These are phyloP conservation scores for Orthosia gracilis DNA, from an alignment of 2,888 invertebrate species.

Conservation along the genomic window DNA sequence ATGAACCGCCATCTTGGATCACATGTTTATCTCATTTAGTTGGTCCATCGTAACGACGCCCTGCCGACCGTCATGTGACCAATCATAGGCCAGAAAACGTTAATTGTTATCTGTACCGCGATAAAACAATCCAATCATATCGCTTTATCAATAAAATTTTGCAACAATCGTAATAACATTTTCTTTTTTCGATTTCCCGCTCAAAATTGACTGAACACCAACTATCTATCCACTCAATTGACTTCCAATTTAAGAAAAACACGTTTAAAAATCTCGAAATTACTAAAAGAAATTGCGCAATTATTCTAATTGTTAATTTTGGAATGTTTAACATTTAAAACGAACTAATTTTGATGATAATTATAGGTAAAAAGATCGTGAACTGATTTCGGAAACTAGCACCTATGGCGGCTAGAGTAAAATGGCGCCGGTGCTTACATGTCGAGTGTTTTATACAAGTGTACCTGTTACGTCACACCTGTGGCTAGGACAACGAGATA, in stretches of 20 bases:
- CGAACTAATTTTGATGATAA: constrained; percentile 58
- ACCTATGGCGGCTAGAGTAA: constrained; percentile 71
- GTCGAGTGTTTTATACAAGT: constrained; percentile 86
- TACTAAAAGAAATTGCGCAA: constrained; percentile 30
- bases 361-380: constrained; percentile 56
- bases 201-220: constrained; percentile 61
- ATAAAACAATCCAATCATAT: constrained; percentile 73
- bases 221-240: constrained; percentile 52
- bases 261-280: constrained; percentile 46
- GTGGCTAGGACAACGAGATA: constrained; percentile 80
- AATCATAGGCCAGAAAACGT: constrained; percentile 79
- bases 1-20: constrained; percentile 87
- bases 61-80: constrained; percentile 84
- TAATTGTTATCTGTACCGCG: constrained; percentile 72
- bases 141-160: constrained; percentile 57
- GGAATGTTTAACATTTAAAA: constrained; percentile 50
- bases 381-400: constrained; percentile 66
- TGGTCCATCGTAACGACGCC: constrained; percentile 75
- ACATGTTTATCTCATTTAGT: constrained; percentile 85
- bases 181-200: constrained; percentile 65
- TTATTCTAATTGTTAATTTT: constrained; percentile 65
- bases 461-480: constrained; percentile 88
- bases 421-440: constrained; percentile 82
- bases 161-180: constrained; percentile 56
- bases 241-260: constrained; percentile 31